A percentile compares a stretch with the other conserved stretches of the same genome.
Evolutionary conservation across 2,113 vertebrate genomes (phyloP).

Genomic region (Etheostoma cragini): DNA sequence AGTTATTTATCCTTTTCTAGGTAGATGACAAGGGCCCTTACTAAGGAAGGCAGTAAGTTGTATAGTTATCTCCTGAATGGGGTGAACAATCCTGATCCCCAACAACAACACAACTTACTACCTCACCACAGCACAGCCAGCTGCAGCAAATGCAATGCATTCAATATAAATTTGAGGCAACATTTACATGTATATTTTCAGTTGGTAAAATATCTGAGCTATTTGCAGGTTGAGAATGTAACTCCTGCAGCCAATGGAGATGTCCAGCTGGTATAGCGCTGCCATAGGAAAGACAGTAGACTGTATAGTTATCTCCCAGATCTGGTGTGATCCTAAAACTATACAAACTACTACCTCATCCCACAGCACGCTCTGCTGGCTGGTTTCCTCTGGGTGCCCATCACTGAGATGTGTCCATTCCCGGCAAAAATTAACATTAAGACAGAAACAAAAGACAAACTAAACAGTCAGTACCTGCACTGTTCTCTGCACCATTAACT

Average conservation of each 20-base stretch:
- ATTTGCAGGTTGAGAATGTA: not conserved
- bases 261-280: constrained; percentile 68
- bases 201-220: not conserved
- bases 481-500: constrained; percentile 85
- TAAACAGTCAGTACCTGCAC: constrained; percentile 84
- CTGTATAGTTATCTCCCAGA: constrained; percentile 99
- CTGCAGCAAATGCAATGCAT: constrained; percentile 6
- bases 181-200: constrained; percentile 4
- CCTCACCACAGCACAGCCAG: constrained; percentile 87
- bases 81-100: constrained; percentile 89
- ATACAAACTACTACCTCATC: constrained; percentile 99
- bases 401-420: constrained; percentile 27
- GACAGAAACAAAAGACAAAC: not conserved
- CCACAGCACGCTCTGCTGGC: constrained; percentile 83
- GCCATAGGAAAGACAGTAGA: constrained; percentile 97
- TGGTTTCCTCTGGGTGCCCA: constrained; percentile 22
- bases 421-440: not conserved
- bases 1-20: not conserved
- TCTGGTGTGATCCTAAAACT: constrained; percentile 99
- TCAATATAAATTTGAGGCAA: constrained; percentile 5
- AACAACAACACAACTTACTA: constrained; percentile 98
- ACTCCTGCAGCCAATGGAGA: constrained; percentile 15
- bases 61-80: constrained; percentile 94
- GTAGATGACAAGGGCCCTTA: constrained; percentile 49
- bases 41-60: constrained; percentile 95